Evolutionary conservation across 2,113 vertebrate genomes (phyloP).

Genomic region (Paracanthobrama guichenoti): DNA sequence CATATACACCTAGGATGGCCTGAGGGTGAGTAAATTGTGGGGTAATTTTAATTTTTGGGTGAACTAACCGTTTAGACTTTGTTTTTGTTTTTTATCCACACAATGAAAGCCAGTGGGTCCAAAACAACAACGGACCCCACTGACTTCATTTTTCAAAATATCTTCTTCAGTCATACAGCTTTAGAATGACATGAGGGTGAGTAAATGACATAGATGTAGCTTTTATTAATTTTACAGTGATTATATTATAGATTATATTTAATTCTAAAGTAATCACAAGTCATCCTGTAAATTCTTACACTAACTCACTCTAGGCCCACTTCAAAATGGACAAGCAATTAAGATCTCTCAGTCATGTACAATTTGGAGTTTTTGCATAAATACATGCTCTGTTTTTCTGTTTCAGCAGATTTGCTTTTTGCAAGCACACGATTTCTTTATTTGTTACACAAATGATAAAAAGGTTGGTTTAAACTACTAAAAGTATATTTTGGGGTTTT

Average conservation of each 20-base stretch:
- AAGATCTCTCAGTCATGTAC: background rate
- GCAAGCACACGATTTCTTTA: background rate
- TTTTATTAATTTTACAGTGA: background rate
- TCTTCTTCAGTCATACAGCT: background rate
- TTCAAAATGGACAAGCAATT: too few species aligned
- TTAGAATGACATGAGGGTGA: background rate
- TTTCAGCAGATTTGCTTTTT: background rate
- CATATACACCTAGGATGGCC: too few species aligned
- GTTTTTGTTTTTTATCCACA: too few species aligned
- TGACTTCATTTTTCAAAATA: background rate
- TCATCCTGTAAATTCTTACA: background rate
- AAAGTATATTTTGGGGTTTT: too few species aligned
- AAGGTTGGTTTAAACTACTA: too few species aligned
- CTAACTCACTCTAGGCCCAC: background rate
- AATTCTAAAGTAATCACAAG: background rate
- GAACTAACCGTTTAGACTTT: too few species aligned
- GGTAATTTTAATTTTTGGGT: too few species aligned
- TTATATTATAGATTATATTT: background rate
- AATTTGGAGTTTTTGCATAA: background rate
- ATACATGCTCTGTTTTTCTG: background rate
- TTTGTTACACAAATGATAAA: background rate
- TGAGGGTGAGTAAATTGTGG: too few species aligned
- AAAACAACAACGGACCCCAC: too few species aligned
- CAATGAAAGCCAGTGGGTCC: too few species aligned
- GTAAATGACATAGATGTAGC: background rate